Base-by-base conservation (phyloP, 2,113 vertebrate genomes). In the Gnathonemus echidnorhynchus region DNA sequence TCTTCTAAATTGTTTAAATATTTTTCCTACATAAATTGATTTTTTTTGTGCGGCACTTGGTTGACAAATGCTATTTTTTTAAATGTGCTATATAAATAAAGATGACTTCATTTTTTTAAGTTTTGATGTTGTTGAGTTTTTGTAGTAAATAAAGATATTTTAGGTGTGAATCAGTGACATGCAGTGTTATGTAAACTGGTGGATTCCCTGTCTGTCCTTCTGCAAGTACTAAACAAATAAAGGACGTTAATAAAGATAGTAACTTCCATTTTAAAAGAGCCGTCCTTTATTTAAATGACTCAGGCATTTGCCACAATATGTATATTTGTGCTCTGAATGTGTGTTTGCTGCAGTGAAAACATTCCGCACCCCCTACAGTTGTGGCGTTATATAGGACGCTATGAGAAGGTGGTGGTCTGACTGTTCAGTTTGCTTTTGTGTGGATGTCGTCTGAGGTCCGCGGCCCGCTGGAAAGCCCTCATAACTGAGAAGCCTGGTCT, bases 401-500 rank as follows among this genome's bases (percentile, higher is more conserved):
- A 13, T 42, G 74, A 8, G 24, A 42, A 80, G 17, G 31, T 80
- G 35, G 0, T 13, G 27, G 31, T 80, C 13, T 15, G 50, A 52
- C 50, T 52, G 50, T 17, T 17, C 15, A 17, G 15, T 66, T 11
- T 27, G 2, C 8, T 66, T 66, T 66, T 10, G 58, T 10, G 8
- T 19, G 6, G 19, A 56, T 7, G 19, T 7, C 21, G 6, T 56
- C 6, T 24, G 17, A 62, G 8, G 2, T n/a, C 9, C 8, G 7
- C 58, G 15, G 24, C 58, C 7, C 92, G 10, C 48, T 11, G 48
- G 48, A 49, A 49, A 49, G 48, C 10, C 1, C 11, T 96, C 95
- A 94, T 93, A 94, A 93, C 94, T 93, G 92, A 94, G 94, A 93
- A 92, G 91, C 92, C 92, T 90, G 90, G 89, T 90, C 93, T 96